Evolutionary conservation across 2,113 vertebrate species (phyloP), one percentile per base, ranked within the genome.

Genomic region (Pituophis catenifer): DNA sequence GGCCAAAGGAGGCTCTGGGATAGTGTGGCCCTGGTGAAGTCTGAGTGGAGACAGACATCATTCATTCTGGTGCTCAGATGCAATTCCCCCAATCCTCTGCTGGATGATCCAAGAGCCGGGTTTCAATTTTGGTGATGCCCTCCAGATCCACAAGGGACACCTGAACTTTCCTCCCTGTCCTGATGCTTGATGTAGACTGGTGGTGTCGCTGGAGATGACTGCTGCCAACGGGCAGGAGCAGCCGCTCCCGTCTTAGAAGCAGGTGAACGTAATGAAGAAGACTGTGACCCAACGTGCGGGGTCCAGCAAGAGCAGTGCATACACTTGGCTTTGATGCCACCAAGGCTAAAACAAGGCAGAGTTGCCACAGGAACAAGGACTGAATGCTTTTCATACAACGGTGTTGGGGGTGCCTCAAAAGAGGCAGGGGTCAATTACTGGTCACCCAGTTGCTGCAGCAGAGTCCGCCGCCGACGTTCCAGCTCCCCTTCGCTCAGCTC

Each of bases 401-500:
- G 57, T 59, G 75, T 53, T 3, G 26, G 59, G 75, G 70, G 54
- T 24, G 26, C 86, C 86, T 86, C 88, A 11, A 58, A 59, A 52
- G 55, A 86, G 89, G 89, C 92, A n/a, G 89, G 57, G 88, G 89
- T 97, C 96, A 97, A 87, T 81, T 97, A 97, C 90, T 98, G 97
- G 91, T 98, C 97, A 3, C 96, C 97, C 94, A 98, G 96, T 93
- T 98, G 97, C 94, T 97, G 97, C 48, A 98, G 96, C 88, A 98
- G 97, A 13, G 97, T 97, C 94, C 97, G 96, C 75, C 97, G 96
- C 91, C 96, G 97, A 93, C 97, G 95, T 94, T 98, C 97, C 95
- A 98, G 96, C 95, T 98, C 97, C 8, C 97, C 97, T 93, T 98
- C 97, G 15, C 97, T 98, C 93, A 98, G 97, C 91, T 98, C 97